phyloP scores from a whole-genome alignment of 2,888 invertebrate genomes.

The Strigamia crassipes region DNA sequence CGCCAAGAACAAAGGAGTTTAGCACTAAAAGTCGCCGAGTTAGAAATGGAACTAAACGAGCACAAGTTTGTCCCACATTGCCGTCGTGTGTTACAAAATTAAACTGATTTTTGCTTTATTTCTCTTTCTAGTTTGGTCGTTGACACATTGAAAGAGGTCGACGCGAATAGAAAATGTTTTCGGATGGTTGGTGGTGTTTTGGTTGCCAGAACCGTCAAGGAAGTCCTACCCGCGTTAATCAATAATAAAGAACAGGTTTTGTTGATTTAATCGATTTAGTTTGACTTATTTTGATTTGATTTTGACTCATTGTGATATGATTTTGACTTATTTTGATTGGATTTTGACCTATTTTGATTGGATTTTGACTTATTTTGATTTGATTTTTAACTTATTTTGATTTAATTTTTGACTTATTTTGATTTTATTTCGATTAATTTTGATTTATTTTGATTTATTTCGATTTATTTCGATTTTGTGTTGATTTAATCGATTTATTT shows the following conservation, averaged over 20 bases:
- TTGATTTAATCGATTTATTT: too few species aligned
- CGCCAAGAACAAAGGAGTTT: conserved; percentile 84
- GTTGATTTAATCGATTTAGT: not conserved
- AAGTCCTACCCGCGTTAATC: conserved; percentile 81
- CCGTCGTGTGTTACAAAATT: not conserved
- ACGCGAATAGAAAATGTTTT: conserved; percentile 83
- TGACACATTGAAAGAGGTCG: conserved; percentile 85
- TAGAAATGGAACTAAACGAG: conserved; percentile 93
- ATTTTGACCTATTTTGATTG: too few species aligned
- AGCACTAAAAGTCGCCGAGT: conserved; percentile 85
- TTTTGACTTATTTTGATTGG: not conserved
- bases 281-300: too few species aligned
- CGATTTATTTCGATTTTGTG: too few species aligned
- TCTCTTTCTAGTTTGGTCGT: conserved; percentile 78
- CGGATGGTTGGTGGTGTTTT: conserved; percentile 92
- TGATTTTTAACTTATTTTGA: too few species aligned
- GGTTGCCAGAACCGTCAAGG: conserved; percentile 88
- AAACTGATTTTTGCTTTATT: conserved; percentile 52
- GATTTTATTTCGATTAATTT: too few species aligned
- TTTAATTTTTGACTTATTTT: too few species aligned
- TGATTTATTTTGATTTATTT: too few species aligned
- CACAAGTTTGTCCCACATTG: conserved; percentile 75
- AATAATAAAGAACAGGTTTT: conserved; percentile 74
- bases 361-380: too few species aligned
- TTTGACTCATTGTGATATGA: not conserved